Evolutionary conservation across 2,888 invertebrate species (phyloP).

Genomic region (Brassicogethes aeneus): DNA sequence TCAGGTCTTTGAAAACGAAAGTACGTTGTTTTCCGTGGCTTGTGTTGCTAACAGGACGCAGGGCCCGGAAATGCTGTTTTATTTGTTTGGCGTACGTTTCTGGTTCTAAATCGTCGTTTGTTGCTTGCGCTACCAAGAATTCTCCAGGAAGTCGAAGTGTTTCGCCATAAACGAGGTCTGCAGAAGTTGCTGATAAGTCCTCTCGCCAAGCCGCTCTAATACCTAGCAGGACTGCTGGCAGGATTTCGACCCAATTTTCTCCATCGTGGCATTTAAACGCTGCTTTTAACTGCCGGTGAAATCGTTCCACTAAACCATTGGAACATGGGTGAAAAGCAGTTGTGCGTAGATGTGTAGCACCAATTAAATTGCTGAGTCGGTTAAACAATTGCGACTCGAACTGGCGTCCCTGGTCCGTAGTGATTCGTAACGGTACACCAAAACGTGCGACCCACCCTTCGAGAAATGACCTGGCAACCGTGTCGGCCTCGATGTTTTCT

Average conservation of each 20-base stretch:
- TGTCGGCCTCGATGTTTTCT: slow-evolving; percentile 10
- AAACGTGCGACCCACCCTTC: slow-evolving; percentile 36
- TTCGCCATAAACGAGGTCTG: slow-evolving; percentile 29
- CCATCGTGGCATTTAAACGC: slow-evolving; percentile 20
- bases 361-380: slow-evolving; percentile 17
- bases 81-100: too few relatives aligned
- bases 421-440: slow-evolving; percentile 31
- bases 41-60: background rate
- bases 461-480: slow-evolving; percentile 28
- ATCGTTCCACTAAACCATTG: slow-evolving; percentile 31
- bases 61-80: background rate
- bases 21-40: background rate
- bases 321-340: slow-evolving; percentile 32
- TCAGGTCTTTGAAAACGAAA: background rate
- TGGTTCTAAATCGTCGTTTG: too few relatives aligned
- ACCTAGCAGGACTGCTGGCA: slow-evolving; percentile 31
- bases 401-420: slow-evolving; percentile 30
- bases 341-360: slow-evolving; percentile 19
- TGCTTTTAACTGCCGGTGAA: slow-evolving; percentile 26
- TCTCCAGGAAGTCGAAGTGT: slow-evolving; percentile 24
- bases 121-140: slow-evolving; percentile 9
- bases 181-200: slow-evolving; percentile 25
- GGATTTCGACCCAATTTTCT: slow-evolving; percentile 21
- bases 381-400: slow-evolving; percentile 26
- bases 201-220: slow-evolving; percentile 25